These are phyloP conservation scores for Caenorhabditis sp. DNA, from an alignment of 2,888 invertebrate species.

Conservation along the genomic window DNA sequence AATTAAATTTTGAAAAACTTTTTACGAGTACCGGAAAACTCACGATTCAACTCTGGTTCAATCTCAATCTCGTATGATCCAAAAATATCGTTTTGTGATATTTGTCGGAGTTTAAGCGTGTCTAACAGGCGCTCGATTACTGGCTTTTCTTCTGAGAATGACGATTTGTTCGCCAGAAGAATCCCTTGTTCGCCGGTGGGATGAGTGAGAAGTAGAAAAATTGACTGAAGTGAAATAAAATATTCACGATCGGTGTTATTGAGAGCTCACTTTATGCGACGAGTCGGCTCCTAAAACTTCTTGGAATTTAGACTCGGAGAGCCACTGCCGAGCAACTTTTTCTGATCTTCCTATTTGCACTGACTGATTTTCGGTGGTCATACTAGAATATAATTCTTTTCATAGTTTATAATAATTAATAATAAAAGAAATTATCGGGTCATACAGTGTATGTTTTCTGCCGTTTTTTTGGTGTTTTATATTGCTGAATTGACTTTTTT, in stretches of 20 bases:
- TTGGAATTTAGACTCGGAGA: conserved; percentile 53
- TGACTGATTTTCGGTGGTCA: conserved; percentile 8
- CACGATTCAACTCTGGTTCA: conserved; percentile 63
- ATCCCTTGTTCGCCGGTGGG: conserved; percentile 69
- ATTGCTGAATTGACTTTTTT: too few species aligned
- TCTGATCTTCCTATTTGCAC: conserved; percentile 9
- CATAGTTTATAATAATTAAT: too few species aligned
- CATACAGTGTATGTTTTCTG: too few species aligned
- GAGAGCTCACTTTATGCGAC: conserved; percentile 66
- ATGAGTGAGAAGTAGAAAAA: conserved; percentile 70
- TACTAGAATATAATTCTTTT: too few species aligned
- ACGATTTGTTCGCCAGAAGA: conserved; percentile 71
- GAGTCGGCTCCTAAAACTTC: conserved; percentile 72
- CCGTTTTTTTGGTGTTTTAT: too few species aligned
- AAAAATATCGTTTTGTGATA: conserved; percentile 74
- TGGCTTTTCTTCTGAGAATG: conserved; percentile 70
- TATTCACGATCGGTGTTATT: background rate
- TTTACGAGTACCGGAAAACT: background rate
- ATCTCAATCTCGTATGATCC: conserved; percentile 68
- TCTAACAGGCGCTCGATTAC: conserved; percentile 34
- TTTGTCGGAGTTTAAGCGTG: conserved; percentile 57
- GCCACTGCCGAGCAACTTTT: conserved; percentile 42
- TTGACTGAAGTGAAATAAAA: conserved; percentile 37
- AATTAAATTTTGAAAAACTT: background rate
- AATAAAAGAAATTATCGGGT: too few species aligned